Percentiles rank a stretch among this genome's conserved stretches.
These are phyloP conservation scores for Catostylus mosaicus DNA, from an alignment of 30 jellyfish, hydroid and myxozoan genomes.

Conservation along the genomic window DNA sequence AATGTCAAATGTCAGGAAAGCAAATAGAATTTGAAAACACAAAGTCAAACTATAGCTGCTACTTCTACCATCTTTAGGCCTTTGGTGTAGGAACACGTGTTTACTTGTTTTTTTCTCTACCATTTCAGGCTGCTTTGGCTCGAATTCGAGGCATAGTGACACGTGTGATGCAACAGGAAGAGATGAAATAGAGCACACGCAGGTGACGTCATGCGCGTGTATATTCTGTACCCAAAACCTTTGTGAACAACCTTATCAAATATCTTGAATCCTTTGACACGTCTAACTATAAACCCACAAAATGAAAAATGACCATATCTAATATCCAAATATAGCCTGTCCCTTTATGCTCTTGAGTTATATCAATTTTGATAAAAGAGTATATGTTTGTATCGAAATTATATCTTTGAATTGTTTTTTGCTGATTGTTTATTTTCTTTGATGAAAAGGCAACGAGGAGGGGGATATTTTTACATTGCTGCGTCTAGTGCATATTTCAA, in stretches of 20 bases:
- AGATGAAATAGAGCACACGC: conserved; percentile 15
- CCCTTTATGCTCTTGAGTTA: conserved; percentile 49
- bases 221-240: not conserved
- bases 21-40: too few species aligned
- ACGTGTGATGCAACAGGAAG: conserved; percentile 85
- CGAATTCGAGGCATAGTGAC: conserved; percentile 95
- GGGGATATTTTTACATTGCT: too few species aligned
- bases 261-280: not conserved
- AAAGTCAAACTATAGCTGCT: too few species aligned
- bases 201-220: conserved; percentile 7
- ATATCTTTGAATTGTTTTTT: not conserved
- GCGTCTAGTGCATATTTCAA: too few species aligned
- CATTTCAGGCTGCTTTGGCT: conserved; percentile 81
- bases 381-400: conserved; percentile 50
- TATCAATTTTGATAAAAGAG: conserved; percentile 60
- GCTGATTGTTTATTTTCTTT: not conserved
- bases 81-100: too few species aligned
- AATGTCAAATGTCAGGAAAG: too few species aligned
- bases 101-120: not conserved
- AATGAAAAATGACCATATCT: not conserved
- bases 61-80: too few species aligned
- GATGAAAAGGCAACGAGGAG: too few species aligned
- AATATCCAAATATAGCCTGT: not conserved
- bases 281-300: too few species aligned
- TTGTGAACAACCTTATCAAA: not conserved